Evolutionary conservation across 1,140 invertebrate species (phyloP), one percentile per base, ranked within the genome.

Genomic region (Eueides isabella): DNA sequence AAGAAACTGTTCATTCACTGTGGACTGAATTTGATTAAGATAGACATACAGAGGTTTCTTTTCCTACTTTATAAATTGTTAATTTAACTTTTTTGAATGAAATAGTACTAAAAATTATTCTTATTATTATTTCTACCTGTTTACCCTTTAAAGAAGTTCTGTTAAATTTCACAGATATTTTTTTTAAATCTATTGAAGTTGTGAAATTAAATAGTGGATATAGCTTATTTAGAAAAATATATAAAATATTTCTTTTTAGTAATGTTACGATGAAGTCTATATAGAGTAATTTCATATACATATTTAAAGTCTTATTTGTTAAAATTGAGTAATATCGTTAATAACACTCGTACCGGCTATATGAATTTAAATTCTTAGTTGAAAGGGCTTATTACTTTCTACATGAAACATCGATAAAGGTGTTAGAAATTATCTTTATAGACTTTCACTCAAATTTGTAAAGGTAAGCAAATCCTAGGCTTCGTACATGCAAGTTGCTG

Each of bases 401-500:
- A 70, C 31, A 26, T n/a, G 61, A 28, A 62, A 61, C 48, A 70
- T 62, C 31, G n/a, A 72, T 41, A 68, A 66, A 67, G 62, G 63
- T 48, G 67, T 70, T 72, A 73, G 67, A 73, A 70, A 73, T 69
- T 73, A 73, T 73, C 71, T 73, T 66, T 67, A 73, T 73, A 67
- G 63, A 77, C 71, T 77, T 77, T 77, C 75, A 67, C 75, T 73
- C 33, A 41, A 72, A 73, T 71, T 71, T 72, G 71, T 77, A 77
- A 73, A 77, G 71, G 55, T 64, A 67, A 71, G 67, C 67, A 73
- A 77, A 77, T 71, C 55, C 67, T 77, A 73, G 61, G 67, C 66
- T 41, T 66, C 44, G 67, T 76, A 69, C 28, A 66, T 68, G 67
- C 41, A 48, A 67, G 67, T 66, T 62, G 19, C 19, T 55, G 71